Evolutionary conservation across 2,113 vertebrate species (phyloP), one percentile per base, ranked within the genome.

Genomic region (Ramphastos sulfuratus): DNA sequence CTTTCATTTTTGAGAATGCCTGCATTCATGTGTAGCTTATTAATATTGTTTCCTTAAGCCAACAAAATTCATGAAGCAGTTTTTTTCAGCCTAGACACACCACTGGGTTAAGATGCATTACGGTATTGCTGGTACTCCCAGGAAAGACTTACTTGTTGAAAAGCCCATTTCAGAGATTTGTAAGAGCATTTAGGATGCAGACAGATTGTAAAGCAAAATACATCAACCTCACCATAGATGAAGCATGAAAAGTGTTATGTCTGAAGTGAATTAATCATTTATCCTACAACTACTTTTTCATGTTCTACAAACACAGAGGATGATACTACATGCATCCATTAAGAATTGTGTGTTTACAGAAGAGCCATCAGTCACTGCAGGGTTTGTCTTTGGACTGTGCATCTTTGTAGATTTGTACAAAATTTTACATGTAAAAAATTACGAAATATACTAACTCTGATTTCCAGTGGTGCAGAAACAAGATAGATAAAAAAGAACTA

Each of bases 251-350:
- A 87, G 80, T 65, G 76, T 86, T 91, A 74, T 72, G 90, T 88
- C 92, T 94, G 85, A 94, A 93, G 94, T 92, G 81, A 95, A 96
- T 96, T 94, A 95, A 96, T 95, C 93, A 92, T 96, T 94, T 94
- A 95, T 92, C 78, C 75, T 95, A 93, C 88, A 90, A 94, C 90
- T 75, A 90, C 87, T 94, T 81, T 84, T 87, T 85, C 85, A 59
- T 90, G 87, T 92, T 95, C 61, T 92, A 93, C 96, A 95, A 94
- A 92, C 85, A 90, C 71, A 92, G 71, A 76, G 80, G 79, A 90
- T n/a, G 54, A 87, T 76, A 85, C 73, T 83, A 94, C 93, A 94
- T 23, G 73, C 80, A 82, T 66, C 91, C 90, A 92, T 96, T 95
- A 90, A 59, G 87, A 78, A 82, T 4, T 37, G 35, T 4, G 14